Evolutionary conservation across 2,888 invertebrate species (phyloP).

Genomic region (Hirtodrosophila confusa): DNA sequence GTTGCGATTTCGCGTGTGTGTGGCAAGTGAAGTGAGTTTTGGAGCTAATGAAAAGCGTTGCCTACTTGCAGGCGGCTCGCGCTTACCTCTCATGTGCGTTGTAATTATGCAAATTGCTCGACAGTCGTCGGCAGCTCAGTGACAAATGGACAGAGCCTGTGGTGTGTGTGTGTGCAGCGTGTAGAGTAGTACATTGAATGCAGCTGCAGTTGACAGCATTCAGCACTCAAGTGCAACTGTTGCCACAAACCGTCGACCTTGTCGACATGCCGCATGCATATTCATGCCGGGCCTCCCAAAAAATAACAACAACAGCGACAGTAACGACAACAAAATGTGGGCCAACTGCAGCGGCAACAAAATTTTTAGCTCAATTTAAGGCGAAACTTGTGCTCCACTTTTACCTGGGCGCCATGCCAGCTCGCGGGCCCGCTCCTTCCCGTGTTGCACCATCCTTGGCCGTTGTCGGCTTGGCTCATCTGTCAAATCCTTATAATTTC

Average conservation of each 20-base stretch:
- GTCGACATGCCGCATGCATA: conserved; percentile 72
- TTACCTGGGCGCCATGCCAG: conserved; percentile 57
- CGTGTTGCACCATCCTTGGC: background rate
- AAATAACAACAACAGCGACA: conserved; percentile 33
- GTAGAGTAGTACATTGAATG: conserved; percentile 6
- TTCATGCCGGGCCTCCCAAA: conserved; percentile 65
- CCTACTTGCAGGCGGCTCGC: conserved; percentile 33
- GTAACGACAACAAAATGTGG: conserved; percentile 46
- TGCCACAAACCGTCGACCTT: conserved; percentile 60
- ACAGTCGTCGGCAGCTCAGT: conserved; percentile 25
- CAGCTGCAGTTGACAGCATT: conserved; percentile 49
- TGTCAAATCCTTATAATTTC: conserved; percentile 73
- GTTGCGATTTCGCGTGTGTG: conserved; percentile 9
- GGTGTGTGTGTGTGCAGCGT: background rate
- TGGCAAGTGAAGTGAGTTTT: conserved; percentile 36
- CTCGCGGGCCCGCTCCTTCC: conserved; percentile 9
- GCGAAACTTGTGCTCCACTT: conserved; percentile 49
- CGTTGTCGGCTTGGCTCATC: conserved; percentile 49
- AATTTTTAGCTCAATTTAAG: conserved; percentile 68
- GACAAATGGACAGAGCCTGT: conserved; percentile 42
- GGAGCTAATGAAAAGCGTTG: conserved; percentile 51
- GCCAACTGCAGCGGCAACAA: conserved; percentile 56
- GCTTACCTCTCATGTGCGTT: conserved; percentile 66
- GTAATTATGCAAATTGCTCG: conserved; percentile 70
- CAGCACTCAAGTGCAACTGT: conserved; percentile 75